These are phyloP conservation scores for Python bivittatus DNA, from an alignment of 2,113 vertebrate genomes.

Conservation along the genomic window DNA sequence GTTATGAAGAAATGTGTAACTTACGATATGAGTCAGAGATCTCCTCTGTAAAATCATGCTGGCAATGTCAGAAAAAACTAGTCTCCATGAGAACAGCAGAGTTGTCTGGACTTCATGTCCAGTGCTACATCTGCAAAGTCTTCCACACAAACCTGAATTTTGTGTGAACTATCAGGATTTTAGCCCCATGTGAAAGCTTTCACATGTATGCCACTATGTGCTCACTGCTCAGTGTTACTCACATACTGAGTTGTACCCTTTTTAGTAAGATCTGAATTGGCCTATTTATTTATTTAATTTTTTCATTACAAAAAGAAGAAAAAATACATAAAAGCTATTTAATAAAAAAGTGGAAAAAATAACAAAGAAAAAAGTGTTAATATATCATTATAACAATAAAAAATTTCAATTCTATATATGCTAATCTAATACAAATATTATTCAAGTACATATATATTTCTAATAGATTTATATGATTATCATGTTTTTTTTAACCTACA, in stretches of 20 bases:
- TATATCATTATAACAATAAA: too few species aligned
- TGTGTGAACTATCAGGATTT: background rate
- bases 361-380: too few species aligned
- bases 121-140: background rate
- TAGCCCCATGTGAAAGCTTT: background rate
- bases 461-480: too few species aligned
- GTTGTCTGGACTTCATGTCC: background rate
- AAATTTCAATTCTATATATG: too few species aligned
- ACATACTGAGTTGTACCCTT: background rate
- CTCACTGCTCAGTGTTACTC: background rate
- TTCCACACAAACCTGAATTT: background rate
- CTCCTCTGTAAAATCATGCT: background rate
- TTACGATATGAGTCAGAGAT: background rate
- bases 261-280: background rate
- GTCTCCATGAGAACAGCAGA: background rate
- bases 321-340: too few species aligned
- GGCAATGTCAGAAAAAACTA: background rate
- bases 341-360: too few species aligned
- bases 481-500: too few species aligned
- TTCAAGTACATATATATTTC: too few species aligned
- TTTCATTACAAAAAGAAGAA: too few species aligned
- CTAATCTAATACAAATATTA: too few species aligned
- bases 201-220: background rate
- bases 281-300: too few species aligned
- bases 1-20: background rate